These are phyloP conservation scores for Gambusia affinis DNA, from an alignment of 2,113 vertebrate genomes.

Conservation along the genomic window DNA sequence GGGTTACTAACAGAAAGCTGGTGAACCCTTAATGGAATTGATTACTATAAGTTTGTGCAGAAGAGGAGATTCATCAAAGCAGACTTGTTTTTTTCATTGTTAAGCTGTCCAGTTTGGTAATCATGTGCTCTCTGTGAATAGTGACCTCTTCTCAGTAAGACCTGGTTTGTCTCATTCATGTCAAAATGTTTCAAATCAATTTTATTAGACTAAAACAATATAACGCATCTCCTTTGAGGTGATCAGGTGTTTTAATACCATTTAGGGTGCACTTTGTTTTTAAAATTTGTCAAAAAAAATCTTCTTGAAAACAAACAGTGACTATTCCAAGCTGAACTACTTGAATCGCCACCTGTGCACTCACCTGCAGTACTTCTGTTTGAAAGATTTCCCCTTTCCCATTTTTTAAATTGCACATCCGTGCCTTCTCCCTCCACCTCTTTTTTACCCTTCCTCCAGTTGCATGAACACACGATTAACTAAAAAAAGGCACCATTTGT, in stretches of 20 bases:
- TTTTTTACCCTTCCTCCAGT: constrained; percentile 17
- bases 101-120: neutral
- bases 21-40: neutral
- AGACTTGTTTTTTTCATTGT: neutral
- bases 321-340: neutral
- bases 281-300: neutral
- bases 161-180: neutral
- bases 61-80: neutral
- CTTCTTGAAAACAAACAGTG: no score
- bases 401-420: constrained; percentile 31
- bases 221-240: no score
- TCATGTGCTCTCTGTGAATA: neutral
- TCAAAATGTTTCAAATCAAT: no score
- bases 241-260: neutral
- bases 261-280: neutral
- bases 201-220: no score
- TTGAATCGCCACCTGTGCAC: neutral
- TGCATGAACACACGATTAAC: constrained; percentile 71
- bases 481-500: constrained; percentile 72
- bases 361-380: neutral
- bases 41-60: neutral
- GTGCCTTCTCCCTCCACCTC: neutral
- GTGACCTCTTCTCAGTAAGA: neutral
- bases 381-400: constrained; percentile 17
- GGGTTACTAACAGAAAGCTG: neutral